These are phyloP conservation scores for Fragum whitleyi DNA, from an alignment of 2,888 invertebrate genomes.

Conservation along the genomic window DNA sequence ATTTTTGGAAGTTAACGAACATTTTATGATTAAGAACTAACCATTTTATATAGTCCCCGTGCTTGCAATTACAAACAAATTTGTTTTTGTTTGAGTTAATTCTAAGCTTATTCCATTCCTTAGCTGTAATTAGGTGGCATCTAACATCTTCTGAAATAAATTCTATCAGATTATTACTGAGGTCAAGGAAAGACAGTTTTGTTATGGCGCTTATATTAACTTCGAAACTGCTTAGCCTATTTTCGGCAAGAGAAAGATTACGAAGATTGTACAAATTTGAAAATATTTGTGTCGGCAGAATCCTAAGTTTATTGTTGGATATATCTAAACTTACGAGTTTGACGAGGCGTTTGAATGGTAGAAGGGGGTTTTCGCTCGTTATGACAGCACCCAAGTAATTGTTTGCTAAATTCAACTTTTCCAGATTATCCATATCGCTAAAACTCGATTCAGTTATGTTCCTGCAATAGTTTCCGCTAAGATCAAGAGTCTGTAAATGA, in stretches of 20 bases:
- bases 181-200: not conserved
- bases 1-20: not conserved
- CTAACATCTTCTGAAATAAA: not conserved
- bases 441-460: slow-evolving; percentile 17
- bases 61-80: not conserved
- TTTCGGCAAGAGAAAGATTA: not conserved
- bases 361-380: not conserved
- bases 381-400: not conserved
- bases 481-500: slow-evolving; percentile 2
- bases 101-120: not conserved
- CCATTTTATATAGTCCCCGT: not conserved
- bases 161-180: slow-evolving; percentile 12
- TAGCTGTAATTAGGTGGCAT: not conserved
- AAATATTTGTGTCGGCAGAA: not conserved
- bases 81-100: not conserved
- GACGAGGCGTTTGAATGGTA: not conserved
- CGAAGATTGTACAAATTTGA: not conserved
- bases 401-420: not conserved
- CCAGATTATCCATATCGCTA: not conserved
- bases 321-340: not conserved
- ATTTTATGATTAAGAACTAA: not conserved
- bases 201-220: not conserved
- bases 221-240: not conserved
- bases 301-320: slow-evolving; percentile 13
- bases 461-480: slow-evolving; percentile 2